Evolutionary conservation across 2,888 invertebrate species (phyloP), one percentile per base, ranked within the genome.

Genomic region (Andrena flavipes): DNA sequence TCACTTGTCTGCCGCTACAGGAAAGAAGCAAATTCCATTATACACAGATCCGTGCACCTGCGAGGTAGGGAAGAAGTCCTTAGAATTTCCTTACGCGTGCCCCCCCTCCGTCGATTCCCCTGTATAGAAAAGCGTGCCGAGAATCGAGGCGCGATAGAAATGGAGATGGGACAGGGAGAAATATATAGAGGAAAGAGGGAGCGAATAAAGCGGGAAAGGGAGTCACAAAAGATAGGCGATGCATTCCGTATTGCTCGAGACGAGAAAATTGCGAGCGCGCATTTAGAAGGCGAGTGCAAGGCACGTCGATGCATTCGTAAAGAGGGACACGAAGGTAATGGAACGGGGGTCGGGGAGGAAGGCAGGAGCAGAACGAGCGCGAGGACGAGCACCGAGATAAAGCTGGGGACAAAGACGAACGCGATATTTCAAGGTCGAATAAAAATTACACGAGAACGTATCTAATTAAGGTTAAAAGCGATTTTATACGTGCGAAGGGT

Each of bases 231-330:
- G 76, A 67, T 51, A 51, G 62, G 26, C 64, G 74, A 68, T 68
- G 71, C 70, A 62, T 35, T 33, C 59, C 62, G 70, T 62, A 69
- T 71, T 74, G 63, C 23, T 16, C 60, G 29, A 23, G 59, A 54
- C 65, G 72, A 75, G 84, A 76, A 87, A 86, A 87, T 87, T 75
- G n/a, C n/a, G 87, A 87, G 67, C 74, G 75, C 16, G 69, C 82
- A 76, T 86, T 86, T 86, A 80, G 71, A 87, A 84, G 67, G 68
- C 76, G 81, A 81, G 79, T 76, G 81, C 68, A 63, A 51, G 68
- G 69, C 56, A 73, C 60, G 77, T 62, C 74, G 81, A 83, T 85
- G 83, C 82, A 87, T 87, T 80, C 83, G 76, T 80, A 87, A 87
- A 83, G 85, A 85, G 85, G 64, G 49, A 62, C 59, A 35, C 75